These are phyloP conservation scores for Pseudonaja textilis DNA, from an alignment of 2,113 vertebrate genomes.

Conservation along the genomic window DNA sequence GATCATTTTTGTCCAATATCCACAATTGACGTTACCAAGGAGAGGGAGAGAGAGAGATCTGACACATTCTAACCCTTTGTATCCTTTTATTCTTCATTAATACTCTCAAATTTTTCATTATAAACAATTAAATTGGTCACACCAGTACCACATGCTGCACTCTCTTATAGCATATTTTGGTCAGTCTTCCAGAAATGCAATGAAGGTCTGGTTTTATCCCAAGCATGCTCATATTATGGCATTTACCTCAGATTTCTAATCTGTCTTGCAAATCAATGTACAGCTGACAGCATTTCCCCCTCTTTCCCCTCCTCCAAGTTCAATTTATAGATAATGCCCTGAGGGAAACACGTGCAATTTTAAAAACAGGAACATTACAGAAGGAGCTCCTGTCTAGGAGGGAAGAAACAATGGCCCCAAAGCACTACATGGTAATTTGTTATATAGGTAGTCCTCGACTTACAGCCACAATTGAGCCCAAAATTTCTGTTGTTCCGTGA, in stretches of 20 bases:
- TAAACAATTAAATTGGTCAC: not conserved
- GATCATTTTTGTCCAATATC: not conserved
- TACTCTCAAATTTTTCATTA: not conserved
- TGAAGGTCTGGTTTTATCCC: not conserved
- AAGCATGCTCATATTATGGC: not conserved
- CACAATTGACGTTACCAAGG: not conserved
- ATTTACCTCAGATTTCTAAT: not conserved
- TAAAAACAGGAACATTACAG: not conserved
- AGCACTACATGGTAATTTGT: not conserved
- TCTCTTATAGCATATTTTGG: not conserved
- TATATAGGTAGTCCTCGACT: not conserved
- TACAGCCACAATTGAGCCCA: not conserved
- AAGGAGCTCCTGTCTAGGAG: not conserved
- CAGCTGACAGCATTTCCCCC: not conserved
- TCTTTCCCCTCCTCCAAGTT: not conserved
- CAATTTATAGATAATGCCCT: not conserved
- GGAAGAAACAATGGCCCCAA: not conserved
- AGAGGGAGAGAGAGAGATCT: not conserved
- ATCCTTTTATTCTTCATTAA: not conserved
- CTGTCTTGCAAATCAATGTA: not conserved
- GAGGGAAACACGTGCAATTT: not conserved
- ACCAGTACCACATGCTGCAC: not conserved
- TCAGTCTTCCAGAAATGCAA: not conserved
- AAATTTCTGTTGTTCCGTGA: not conserved
- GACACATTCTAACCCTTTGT: not conserved